Conservation (phyloP, 1,140 invertebrate species). For the Drosophila littoralis region DNA sequence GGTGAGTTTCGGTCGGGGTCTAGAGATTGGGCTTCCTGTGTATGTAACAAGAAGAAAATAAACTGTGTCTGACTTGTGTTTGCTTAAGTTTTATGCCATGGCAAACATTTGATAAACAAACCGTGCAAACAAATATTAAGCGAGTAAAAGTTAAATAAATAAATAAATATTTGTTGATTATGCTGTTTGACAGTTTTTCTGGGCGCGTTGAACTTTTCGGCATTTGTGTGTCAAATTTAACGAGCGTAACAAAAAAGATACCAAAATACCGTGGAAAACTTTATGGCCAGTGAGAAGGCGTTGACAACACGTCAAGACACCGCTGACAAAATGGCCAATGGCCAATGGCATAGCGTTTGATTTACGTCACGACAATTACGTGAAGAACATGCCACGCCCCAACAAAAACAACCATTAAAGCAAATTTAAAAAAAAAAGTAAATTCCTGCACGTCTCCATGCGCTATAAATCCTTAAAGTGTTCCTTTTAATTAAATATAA, state of each 20-base stretch:
- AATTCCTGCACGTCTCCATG: slow-evolving; percentile 41
- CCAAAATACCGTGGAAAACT: background rate
- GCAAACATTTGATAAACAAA: slow-evolving; percentile 73
- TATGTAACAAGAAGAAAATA: background rate
- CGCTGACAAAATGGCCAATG: slow-evolving; percentile 2
- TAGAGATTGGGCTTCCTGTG: slow-evolving; percentile 35
- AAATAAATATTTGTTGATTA: slow-evolving; percentile 70
- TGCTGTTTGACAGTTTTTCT: slow-evolving; percentile 52
- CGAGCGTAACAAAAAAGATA: slow-evolving; percentile 36
- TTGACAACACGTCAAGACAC: slow-evolving; percentile 23
- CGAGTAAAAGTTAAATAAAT: slow-evolving; percentile 71
- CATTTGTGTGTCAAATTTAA: slow-evolving; percentile 68
- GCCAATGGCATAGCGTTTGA: slow-evolving; percentile 4
- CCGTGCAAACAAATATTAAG: slow-evolving; percentile 53
- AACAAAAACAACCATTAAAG: background rate
- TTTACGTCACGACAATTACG: slow-evolving; percentile 52
- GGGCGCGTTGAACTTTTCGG: slow-evolving; percentile 63
- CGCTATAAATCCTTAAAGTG: slow-evolving; percentile 45
- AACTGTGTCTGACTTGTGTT: slow-evolving; percentile 30
- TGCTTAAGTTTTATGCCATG: slow-evolving; percentile 67
- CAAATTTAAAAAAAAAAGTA: slow-evolving; percentile 13
- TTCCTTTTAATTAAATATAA: slow-evolving; percentile 57
- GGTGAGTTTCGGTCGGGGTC: background rate
- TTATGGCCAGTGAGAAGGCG: slow-evolving; percentile 14
- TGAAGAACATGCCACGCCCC: slow-evolving; percentile 14